Conservation (phyloP, 2,113 vertebrate genomes). For the Ardeotis arabs region DNA sequence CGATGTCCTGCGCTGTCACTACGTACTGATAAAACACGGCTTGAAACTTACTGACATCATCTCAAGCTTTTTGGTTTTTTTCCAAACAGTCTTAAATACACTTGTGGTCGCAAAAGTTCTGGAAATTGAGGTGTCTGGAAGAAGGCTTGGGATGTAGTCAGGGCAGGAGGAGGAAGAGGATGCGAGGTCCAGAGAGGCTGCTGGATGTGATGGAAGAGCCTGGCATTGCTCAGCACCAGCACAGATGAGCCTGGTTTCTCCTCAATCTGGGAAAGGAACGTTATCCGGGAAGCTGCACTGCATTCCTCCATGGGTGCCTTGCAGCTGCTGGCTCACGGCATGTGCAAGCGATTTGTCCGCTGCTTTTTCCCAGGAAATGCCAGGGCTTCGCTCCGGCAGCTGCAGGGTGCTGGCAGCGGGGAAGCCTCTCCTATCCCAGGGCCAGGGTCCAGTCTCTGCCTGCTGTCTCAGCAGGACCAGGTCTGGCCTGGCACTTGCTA, state of each 20-base stretch:
- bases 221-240: background rate
- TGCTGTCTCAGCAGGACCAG: no score
- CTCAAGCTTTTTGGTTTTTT: background rate
- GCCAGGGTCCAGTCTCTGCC: background rate
- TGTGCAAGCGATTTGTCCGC: rapidly evolving
- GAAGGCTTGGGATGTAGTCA: background rate
- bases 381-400: background rate
- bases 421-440: background rate
- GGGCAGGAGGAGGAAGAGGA: background rate
- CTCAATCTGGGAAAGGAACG: background rate
- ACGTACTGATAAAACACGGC: background rate
- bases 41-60: background rate
- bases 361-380: background rate
- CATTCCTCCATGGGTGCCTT: background rate
- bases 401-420: background rate
- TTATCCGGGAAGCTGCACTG: background rate
- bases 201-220: background rate
- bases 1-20: background rate
- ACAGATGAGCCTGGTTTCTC: background rate
- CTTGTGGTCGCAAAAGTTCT: background rate
- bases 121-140: background rate
- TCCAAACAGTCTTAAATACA: background rate
- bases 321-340: background rate
- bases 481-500: background rate
- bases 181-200: background rate